phyloP scores from a whole-genome alignment of 2,113 vertebrate species.

The Phasianus colchicus region DNA sequence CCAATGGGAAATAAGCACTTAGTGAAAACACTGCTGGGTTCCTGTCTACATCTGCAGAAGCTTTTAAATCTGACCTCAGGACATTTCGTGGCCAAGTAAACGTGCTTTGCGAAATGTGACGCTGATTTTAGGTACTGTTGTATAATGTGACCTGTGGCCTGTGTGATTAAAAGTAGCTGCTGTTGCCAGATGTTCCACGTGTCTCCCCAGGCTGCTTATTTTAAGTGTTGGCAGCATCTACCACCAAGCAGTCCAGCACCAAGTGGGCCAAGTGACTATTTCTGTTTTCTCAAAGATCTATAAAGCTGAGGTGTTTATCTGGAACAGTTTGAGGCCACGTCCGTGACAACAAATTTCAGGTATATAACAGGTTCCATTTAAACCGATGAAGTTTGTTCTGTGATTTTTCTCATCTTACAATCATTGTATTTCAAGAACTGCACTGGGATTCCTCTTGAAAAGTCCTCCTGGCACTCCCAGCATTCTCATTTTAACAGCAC shows the following conservation, averaged over 20 bases:
- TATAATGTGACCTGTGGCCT: neutral
- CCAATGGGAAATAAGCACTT: neutral
- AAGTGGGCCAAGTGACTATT: neutral
- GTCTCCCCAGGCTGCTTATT: neutral
- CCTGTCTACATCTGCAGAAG: neutral
- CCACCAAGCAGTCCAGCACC: neutral
- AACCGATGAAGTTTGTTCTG: neutral
- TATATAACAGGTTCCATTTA: neutral
- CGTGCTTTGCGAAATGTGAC: neutral
- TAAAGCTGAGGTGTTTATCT: neutral
- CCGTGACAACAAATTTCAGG: neutral
- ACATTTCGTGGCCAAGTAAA: neutral
- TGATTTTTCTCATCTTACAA: neutral
- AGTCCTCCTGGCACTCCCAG: neutral
- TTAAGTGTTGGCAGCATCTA: slow-evolving; percentile 18
- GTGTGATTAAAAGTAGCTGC: slow-evolving; percentile 1
- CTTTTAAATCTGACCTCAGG: neutral
- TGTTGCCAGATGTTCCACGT: slow-evolving; percentile 33
- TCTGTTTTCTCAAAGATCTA: neutral
- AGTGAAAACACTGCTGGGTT: neutral
- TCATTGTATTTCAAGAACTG: neutral
- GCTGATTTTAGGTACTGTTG: neutral
- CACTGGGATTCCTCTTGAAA: slow-evolving; percentile 6
- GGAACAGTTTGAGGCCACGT: neutral
- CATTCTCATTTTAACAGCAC: neutral